Conservation (phyloP, 2,888 invertebrate species). For the Lithodes maja region DNA sequence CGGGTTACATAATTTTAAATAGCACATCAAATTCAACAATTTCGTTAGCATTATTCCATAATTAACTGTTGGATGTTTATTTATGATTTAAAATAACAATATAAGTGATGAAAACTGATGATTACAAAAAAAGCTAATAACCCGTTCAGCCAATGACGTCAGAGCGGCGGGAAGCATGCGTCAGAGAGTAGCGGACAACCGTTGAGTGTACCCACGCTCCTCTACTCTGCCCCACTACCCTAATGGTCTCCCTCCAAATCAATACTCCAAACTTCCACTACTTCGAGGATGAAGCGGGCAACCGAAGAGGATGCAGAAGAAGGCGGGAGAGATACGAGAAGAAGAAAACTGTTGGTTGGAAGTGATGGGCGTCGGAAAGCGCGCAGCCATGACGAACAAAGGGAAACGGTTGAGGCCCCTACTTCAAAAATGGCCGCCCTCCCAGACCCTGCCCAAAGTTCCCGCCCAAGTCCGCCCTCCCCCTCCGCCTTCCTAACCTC, state of each 20-base stretch:
- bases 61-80: not conserved
- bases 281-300: not conserved
- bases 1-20: no score
- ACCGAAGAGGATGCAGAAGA: not conserved
- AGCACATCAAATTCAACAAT: no score
- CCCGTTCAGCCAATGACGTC: not conserved
- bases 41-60: no score
- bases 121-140: not conserved
- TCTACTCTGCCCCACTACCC: not conserved
- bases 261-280: not conserved
- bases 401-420: slow-evolving; percentile 45
- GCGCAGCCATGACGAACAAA: slow-evolving; percentile 47
- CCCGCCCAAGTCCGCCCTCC: not conserved
- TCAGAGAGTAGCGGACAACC: slow-evolving; percentile 19
- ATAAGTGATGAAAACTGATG: not conserved
- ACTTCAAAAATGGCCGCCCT: not conserved
- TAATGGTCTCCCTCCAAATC: not conserved
- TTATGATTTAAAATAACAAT: not conserved
- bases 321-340: not conserved
- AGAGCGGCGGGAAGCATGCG: slow-evolving; percentile 34
- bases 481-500: not conserved
- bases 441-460: slow-evolving; percentile 1
- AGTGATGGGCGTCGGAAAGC: not conserved
- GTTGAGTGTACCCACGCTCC: not conserved
- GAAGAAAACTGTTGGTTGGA: not conserved